phyloP scores from a whole-genome alignment of 2,888 invertebrate species.

The Conomelus anceps region DNA sequence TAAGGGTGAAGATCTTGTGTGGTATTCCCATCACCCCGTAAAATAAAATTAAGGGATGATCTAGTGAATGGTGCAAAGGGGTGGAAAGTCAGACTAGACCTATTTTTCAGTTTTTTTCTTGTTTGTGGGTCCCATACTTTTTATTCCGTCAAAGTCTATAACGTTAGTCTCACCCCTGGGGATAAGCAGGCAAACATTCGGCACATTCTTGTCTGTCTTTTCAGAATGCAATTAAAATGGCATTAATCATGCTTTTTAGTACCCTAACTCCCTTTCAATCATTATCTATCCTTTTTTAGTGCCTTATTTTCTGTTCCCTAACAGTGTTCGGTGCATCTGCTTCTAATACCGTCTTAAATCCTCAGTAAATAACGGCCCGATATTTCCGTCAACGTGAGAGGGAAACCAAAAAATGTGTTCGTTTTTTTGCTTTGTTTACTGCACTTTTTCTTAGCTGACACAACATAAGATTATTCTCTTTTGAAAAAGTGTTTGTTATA shows the following conservation, averaged over 20 bases:
- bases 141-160: not conserved
- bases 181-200: conserved; percentile 20
- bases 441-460: not conserved
- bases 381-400: not conserved
- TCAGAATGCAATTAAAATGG: conserved; percentile 29
- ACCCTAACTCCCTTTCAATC: not conserved
- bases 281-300: not conserved
- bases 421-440: not conserved
- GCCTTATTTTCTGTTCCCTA: not conserved
- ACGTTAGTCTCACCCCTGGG: not conserved
- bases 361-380: not conserved
- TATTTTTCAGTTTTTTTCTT: too few species aligned
- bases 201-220: conserved; percentile 23
- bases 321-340: not conserved
- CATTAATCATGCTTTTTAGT: conserved; percentile 29
- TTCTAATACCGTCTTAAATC: not conserved
- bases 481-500: not conserved
- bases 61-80: not conserved
- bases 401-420: not conserved
- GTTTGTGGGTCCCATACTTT: too few species aligned
- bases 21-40: not conserved
- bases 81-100: not conserved
- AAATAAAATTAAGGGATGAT: not conserved
- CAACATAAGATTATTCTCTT: not conserved
- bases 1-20: not conserved